Percentiles rank a stretch among this genome's conserved stretches.
phyloP scores from a whole-genome alignment of 1,140 invertebrate species.

The Cydia amplana region DNA sequence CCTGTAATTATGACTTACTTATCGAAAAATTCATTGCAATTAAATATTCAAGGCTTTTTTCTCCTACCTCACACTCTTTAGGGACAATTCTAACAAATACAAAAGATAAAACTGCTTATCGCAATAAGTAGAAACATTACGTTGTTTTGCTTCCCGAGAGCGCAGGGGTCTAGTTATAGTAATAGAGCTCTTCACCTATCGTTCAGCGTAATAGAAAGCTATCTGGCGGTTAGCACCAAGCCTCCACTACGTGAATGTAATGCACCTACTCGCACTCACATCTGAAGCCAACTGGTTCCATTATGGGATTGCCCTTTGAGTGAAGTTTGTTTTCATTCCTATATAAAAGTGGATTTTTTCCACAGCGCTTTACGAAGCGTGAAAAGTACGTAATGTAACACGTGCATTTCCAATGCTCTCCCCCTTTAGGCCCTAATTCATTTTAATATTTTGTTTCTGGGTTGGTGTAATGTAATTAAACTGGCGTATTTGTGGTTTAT shows the following conservation, averaged over 20 bases:
- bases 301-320: conserved; percentile 74
- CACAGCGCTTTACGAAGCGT: conserved; percentile 45
- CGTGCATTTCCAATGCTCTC: conserved; percentile 27
- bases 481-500: not conserved
- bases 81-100: not conserved
- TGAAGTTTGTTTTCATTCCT: conserved; percentile 69
- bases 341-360: conserved; percentile 57
- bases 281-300: conserved; percentile 62
- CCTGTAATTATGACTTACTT: too few relatives aligned
- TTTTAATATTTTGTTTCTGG: conserved; percentile 30
- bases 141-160: not conserved
- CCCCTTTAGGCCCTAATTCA: not conserved
- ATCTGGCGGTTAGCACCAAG: conserved; percentile 56
- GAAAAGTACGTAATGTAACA: conserved; percentile 34
- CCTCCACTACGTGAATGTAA: conserved; percentile 54
- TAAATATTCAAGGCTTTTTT: too few relatives aligned
- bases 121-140: not conserved
- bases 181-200: conserved; percentile 28
- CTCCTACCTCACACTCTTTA: not conserved
- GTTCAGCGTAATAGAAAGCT: conserved; percentile 53
- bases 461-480: conserved; percentile 3
- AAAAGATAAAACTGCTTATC: not conserved
- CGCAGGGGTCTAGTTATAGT: conserved; percentile 13
- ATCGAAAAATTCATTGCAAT: too few relatives aligned
- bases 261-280: conserved; percentile 61